A percentile compares a stretch with the other conserved stretches of the same genome.
These are phyloP conservation scores for Plutella xylostella DNA, from an alignment of 2,888 invertebrate species.

Conservation along the genomic window DNA sequence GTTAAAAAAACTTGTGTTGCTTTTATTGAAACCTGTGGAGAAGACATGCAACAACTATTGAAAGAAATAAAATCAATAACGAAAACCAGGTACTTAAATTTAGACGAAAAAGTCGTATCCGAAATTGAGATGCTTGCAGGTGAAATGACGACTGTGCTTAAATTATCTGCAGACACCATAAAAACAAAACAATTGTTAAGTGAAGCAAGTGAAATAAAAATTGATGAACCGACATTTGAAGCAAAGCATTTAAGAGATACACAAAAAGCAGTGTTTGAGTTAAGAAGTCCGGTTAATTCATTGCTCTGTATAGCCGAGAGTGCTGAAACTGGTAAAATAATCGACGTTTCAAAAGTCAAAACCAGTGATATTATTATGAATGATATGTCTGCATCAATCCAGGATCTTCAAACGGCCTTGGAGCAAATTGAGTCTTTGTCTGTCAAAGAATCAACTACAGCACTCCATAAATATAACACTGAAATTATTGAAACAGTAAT, in stretches of 20 bases:
- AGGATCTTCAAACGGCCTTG: constrained; percentile 57
- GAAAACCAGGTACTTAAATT: constrained; percentile 47
- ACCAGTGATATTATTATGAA: constrained; percentile 46
- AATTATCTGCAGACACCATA: constrained; percentile 65
- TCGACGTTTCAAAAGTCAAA: constrained; percentile 29
- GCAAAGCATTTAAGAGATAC: constrained; percentile 47
- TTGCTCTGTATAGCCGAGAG: constrained; percentile 42
- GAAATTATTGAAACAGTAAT: constrained; percentile 74
- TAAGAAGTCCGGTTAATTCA: constrained; percentile 44
- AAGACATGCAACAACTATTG: constrained; percentile 66
- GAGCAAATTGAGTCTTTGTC: constrained; percentile 63
- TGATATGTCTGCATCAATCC: constrained; percentile 58
- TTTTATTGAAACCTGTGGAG: constrained; percentile 71
- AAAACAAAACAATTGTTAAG: constrained; percentile 47
- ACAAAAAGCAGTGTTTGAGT: constrained; percentile 51
- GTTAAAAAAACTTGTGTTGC: constrained; percentile 77
- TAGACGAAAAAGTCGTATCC: constrained; percentile 39
- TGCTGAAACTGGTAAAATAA: constrained; percentile 33
- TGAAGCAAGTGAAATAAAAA: constrained; percentile 43
- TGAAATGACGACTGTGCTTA: constrained; percentile 62
- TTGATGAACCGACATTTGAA: constrained; percentile 36
- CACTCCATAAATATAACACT: constrained; percentile 59
- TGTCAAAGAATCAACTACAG: constrained; percentile 56
- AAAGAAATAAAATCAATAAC: constrained; percentile 54
- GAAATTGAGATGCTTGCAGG: constrained; percentile 56